Conservation (phyloP, 1,140 invertebrate genomes). For the Frieseomelitta varia region DNA sequence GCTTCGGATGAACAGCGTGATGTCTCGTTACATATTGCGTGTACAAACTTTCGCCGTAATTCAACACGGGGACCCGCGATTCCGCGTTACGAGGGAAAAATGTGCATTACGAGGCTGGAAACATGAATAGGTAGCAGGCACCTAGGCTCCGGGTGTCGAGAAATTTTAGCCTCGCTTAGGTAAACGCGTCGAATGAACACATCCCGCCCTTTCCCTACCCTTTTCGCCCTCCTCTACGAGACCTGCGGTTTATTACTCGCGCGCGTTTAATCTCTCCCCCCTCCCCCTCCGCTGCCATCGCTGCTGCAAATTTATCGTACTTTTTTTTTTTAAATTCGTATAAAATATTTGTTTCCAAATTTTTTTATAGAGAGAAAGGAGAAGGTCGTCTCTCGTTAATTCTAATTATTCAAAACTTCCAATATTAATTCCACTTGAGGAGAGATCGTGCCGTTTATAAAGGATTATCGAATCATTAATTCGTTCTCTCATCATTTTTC, state of each 20-base stretch:
- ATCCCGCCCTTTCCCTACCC: neutral
- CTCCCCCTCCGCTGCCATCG: no score
- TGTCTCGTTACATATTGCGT: slow-evolving; percentile 22
- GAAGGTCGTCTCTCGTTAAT: no score
- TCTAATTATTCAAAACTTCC: no score
- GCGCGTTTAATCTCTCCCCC: neutral
- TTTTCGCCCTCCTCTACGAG: neutral
- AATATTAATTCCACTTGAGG: no score
- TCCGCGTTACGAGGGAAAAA: slow-evolving; percentile 18
- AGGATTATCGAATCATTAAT: no score
- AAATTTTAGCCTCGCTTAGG: slow-evolving; percentile 22
- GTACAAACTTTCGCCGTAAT: slow-evolving; percentile 25
- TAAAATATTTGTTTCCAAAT: no score
- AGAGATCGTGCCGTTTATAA: no score
- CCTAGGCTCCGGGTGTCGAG: neutral
- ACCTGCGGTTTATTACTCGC: slow-evolving; percentile 9
- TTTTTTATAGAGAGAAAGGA: neutral
- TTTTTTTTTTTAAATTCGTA: neutral
- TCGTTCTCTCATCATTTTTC: no score
- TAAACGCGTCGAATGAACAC: slow-evolving; percentile 17
- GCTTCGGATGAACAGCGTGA: neutral
- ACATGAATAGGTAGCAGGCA: slow-evolving; percentile 4
- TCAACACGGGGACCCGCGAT: neutral
- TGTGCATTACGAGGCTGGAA: neutral
- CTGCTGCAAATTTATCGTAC: neutral